Evolutionary conservation across 2,113 vertebrate species (phyloP), one percentile per base, ranked within the genome.

Genomic region (Cyprinodon tularosa): DNA sequence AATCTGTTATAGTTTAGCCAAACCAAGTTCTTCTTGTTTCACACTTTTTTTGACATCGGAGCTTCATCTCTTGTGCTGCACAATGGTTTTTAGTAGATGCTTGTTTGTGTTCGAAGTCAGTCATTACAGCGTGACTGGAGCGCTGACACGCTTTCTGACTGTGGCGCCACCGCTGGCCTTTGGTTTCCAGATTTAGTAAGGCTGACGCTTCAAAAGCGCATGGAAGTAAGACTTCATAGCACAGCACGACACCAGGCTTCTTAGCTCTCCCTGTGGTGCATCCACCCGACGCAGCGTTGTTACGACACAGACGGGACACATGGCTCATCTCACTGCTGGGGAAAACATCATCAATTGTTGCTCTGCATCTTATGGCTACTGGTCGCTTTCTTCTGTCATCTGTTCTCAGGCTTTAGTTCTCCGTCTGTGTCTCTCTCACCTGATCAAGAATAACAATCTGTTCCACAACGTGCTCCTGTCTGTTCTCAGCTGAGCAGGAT

Each of bases 371-470:
- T 69, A 12, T 40, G 48, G 61, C 66, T 74, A 60, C 69, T 8
- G 22, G 45, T 70, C 7, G 29, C 39, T 4, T 22, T 62, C 68
- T 71, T 38, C 69, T 45, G 50, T 79, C 68, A 78, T 84, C 66
- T 80, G 62, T 76, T 78, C 64, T 80, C 72, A 53, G 40, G 39
- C 61, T 76, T 70, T 57, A 20, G 71, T 80, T 68, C 59, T 79
- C 39, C 17, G n/a, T 82, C 57, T 80, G 17, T 57, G 50, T n/a
- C 48, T 39, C 60, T 81, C 72, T 62, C 47, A 72, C 67, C 75
- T 82, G 80, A 91, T 86, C 80, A 89, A 61, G 81, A 82, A 82
- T 84, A 37, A 4, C 81, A 88, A 86, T 87, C 86, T 81, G 68
- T 70, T 79, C 57, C 74, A 67, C 78, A 72, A 76, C 78, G 53